A percentile compares a stretch with the other conserved stretches of the same genome.
Conservation (phyloP, 2,113 vertebrate genomes). For the Coturnix japonica region DNA sequence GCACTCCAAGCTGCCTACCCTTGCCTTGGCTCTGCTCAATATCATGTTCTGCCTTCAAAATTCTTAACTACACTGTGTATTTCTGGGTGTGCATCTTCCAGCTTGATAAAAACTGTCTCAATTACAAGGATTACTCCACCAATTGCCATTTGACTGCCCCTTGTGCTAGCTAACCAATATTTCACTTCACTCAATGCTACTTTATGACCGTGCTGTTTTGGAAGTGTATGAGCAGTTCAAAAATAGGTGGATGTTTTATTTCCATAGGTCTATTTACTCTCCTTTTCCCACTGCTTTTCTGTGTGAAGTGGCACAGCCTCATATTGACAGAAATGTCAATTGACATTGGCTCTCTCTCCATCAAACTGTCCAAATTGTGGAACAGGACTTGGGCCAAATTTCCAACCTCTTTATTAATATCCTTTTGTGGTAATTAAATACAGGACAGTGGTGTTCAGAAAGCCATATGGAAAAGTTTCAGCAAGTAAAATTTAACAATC, state of each 20-base stretch:
- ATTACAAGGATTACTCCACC: background rate
- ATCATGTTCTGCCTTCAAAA: constrained; percentile 29
- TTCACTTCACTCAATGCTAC: background rate
- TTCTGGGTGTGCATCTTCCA: background rate
- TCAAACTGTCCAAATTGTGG: constrained; percentile 32
- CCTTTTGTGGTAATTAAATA: constrained; percentile 58
- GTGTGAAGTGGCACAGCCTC: background rate
- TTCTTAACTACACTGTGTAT: background rate
- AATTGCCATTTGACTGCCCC: background rate
- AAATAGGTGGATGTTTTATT: background rate
- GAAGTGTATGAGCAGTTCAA: background rate
- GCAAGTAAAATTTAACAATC: constrained; percentile 44
- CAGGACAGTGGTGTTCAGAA: constrained; percentile 57
- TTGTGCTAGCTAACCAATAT: background rate
- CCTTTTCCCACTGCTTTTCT: background rate
- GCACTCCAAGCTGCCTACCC: constrained; percentile 33
- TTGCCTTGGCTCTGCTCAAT: constrained; percentile 19
- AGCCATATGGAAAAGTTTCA: constrained; percentile 59
- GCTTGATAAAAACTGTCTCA: background rate
- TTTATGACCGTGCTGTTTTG: background rate
- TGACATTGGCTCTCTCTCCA: background rate
- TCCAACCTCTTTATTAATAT: constrained; percentile 58
- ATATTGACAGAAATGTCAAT: background rate
- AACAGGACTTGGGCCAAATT: background rate
- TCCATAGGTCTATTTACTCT: background rate